A percentile compares a stretch with the other conserved stretches of the same genome.
Evolutionary conservation across 2,888 invertebrate genomes (phyloP).

Genomic region (Oithona nana): DNA sequence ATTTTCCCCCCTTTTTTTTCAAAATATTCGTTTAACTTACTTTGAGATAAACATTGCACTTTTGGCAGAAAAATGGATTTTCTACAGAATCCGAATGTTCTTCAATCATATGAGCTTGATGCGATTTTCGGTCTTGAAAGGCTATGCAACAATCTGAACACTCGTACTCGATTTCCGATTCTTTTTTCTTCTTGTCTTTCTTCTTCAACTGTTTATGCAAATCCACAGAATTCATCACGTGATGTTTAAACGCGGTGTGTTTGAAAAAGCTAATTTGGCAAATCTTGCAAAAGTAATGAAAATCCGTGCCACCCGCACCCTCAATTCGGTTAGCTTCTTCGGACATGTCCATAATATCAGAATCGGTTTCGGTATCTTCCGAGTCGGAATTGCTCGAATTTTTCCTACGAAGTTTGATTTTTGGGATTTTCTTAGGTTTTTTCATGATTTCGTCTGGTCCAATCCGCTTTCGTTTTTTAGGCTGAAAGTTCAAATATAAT

Average conservation of each 20-base stretch:
- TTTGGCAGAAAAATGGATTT: neutral
- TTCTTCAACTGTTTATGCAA: neutral
- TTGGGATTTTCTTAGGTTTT: neutral
- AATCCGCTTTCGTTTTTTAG: neutral
- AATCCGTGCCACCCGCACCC: neutral
- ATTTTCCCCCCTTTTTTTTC: too few species aligned
- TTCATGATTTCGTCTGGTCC: neutral
- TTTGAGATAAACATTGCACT: constrained; percentile 3
- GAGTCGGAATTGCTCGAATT: neutral
- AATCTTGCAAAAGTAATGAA: constrained; percentile 8
- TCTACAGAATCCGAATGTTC: neutral
- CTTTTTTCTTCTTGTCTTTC: neutral
- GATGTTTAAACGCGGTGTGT: neutral
- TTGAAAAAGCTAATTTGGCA: constrained; percentile 10
- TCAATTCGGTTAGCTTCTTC: neutral
- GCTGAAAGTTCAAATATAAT: neutral
- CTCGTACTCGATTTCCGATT: neutral
- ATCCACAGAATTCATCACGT: neutral
- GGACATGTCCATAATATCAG: neutral
- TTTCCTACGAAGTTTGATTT: neutral
- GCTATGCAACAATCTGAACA: constrained; percentile 11
- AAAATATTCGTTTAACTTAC: neutral
- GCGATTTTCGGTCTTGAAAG: constrained; percentile 2
- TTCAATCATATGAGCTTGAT: neutral
- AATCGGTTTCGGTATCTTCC: neutral